A percentile compares a stretch with the other conserved stretches of the same genome.
phyloP scores from a whole-genome alignment of 2,888 invertebrate species.

The Rotaria magnacalcarata region DNA sequence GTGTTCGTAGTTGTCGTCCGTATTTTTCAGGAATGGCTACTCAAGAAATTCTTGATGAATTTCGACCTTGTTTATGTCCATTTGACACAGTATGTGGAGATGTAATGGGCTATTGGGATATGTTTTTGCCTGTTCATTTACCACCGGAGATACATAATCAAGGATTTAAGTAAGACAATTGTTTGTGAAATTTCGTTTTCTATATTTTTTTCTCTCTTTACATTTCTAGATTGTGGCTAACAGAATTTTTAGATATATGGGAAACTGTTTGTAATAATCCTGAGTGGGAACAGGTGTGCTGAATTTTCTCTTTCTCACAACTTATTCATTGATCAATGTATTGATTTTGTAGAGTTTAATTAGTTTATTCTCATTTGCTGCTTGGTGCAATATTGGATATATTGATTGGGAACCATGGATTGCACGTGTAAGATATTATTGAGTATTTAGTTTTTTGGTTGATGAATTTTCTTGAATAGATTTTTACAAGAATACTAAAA shows the following conservation, averaged over 20 bases:
- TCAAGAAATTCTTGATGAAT: slow-evolving; percentile 44
- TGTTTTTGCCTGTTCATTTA: slow-evolving; percentile 74
- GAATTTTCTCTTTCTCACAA: neutral
- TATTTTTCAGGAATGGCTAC: slow-evolving; percentile 39
- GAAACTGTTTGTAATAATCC: slow-evolving; percentile 71
- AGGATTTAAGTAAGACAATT: slow-evolving; percentile 63
- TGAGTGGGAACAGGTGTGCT: slow-evolving; percentile 67
- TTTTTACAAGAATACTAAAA: slow-evolving; percentile 65
- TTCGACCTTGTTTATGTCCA: slow-evolving; percentile 43
- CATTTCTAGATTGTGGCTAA: slow-evolving; percentile 75
- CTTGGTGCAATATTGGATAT: slow-evolving; percentile 72
- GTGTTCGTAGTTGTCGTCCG: slow-evolving; percentile 36
- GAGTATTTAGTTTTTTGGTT: slow-evolving; percentile 40
- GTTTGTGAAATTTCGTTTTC: neutral
- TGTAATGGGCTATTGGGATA: slow-evolving; percentile 61
- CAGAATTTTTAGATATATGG: slow-evolving; percentile 74
- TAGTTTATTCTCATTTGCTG: slow-evolving; percentile 71
- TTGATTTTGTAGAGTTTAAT: slow-evolving; percentile 64
- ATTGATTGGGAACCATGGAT: slow-evolving; percentile 82
- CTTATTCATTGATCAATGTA: slow-evolving; percentile 37
- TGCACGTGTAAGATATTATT: slow-evolving; percentile 60
- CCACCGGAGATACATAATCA: slow-evolving; percentile 62
- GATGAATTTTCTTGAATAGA: slow-evolving; percentile 49
- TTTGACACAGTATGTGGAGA: slow-evolving; percentile 41
- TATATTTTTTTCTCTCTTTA: neutral